phyloP scores from a whole-genome alignment of 1,140 invertebrate species.

The Penaeus vannamei region DNA sequence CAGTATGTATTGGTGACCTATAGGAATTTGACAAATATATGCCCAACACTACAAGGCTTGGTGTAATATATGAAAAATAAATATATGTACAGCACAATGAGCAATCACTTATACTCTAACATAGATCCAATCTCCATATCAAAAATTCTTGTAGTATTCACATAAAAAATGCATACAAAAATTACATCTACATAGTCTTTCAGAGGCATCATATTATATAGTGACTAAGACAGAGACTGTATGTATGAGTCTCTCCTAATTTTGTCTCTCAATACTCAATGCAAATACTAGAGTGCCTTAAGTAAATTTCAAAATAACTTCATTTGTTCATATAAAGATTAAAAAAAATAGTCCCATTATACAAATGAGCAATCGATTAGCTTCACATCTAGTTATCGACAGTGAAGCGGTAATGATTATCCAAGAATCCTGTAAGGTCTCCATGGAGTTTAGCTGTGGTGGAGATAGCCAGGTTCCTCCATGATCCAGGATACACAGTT shows the following conservation, averaged over 20 bases:
- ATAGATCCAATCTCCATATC: slow-evolving; percentile 35
- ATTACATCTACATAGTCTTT: slow-evolving; percentile 46
- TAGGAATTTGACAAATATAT: slow-evolving; percentile 19
- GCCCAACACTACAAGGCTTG: neutral
- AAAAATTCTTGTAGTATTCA: slow-evolving; percentile 34
- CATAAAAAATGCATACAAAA: slow-evolving; percentile 46
- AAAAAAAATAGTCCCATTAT: slow-evolving; percentile 40
- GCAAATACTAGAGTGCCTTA: neutral
- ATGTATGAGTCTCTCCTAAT: neutral
- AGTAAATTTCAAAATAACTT: slow-evolving; percentile 28
- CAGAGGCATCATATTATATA: slow-evolving; percentile 28
- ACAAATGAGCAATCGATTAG: slow-evolving; percentile 6
- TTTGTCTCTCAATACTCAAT: slow-evolving; percentile 12
- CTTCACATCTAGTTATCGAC: no score
- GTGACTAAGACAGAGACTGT: slow-evolving; percentile 19
- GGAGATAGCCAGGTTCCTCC: no score
- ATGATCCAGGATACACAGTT: no score
- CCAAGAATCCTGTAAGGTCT: no score
- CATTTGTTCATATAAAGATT: slow-evolving; percentile 18
- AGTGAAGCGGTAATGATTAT: no score
- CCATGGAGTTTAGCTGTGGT: no score
- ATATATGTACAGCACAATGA: slow-evolving; percentile 43
- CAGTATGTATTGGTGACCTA: neutral
- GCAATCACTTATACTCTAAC: slow-evolving; percentile 23
- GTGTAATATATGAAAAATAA: slow-evolving; percentile 35